Evolutionary conservation across 2,113 vertebrate species (phyloP), one percentile per base, ranked within the genome.

Genomic region (Marmota monax): DNA sequence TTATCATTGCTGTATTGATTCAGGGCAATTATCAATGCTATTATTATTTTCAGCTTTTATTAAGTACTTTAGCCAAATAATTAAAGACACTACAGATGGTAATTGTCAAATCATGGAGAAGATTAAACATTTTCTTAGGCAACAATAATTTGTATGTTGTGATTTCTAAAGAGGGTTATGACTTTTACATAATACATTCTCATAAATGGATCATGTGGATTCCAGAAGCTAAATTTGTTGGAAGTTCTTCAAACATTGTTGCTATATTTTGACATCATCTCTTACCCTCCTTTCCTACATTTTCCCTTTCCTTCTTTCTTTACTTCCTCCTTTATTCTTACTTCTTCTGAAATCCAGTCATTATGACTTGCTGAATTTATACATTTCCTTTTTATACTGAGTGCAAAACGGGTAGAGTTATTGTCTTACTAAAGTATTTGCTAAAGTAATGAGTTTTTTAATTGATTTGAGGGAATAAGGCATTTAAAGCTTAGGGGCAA

Each of bases 381-480:
- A 12, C 3, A 80, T 34, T 77, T 61, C 20, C 18, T 32, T 13
- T 27, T 84, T 39, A 69, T 58, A 83, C 25, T 80, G 72, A 85
- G 34, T 90, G 4, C 2, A 74, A 69, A 96, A 82, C 5, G 51
- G 25, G 32, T 22, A 63, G 61, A 65, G 0, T 90, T 96, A 92
- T 42, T 96, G 73, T 27, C 37, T 94, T 95, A 83, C 53, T 85
- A 58, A 77, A 90, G 53, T 90, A 73, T 92, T 92, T 85, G 70
- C 39, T 93, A 78, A 93, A 90, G 23, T 95, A 90, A 17, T 96
- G 51, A 77, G 42, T 39, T 91, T 97, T 98, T 97, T 58, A 58
- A 95, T 94, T 58, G 53, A 29, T 94, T 97, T 95, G 45, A 91
- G 27, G 61, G 34, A 96, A 45, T 13, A 29, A 91, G 14, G 0